Conservation (phyloP, 2,888 invertebrate genomes). For the Drosophila rubida region DNA sequence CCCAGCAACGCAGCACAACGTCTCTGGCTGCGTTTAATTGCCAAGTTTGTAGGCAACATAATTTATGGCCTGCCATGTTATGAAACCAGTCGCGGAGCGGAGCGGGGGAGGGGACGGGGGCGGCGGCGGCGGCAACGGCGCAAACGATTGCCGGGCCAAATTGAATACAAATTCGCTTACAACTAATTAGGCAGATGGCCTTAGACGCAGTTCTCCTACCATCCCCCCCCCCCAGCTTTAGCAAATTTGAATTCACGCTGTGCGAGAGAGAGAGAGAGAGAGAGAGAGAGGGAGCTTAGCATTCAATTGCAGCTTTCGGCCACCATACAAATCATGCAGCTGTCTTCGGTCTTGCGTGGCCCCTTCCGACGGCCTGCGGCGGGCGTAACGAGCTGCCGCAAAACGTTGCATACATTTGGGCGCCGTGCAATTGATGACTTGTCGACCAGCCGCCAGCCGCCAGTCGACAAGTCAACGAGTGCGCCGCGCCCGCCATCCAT, state of each 20-base stretch:
- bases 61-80: constrained; percentile 71
- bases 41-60: constrained; percentile 76
- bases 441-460: constrained; percentile 2
- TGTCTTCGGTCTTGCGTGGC: background rate
- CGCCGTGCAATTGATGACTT: constrained; percentile 42
- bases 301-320: constrained; percentile 12
- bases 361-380: constrained; percentile 9
- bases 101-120: background rate
- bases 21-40: constrained; percentile 59
- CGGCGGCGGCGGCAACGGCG: too few species aligned
- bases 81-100: constrained; percentile 26
- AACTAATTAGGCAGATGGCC: constrained; percentile 68
- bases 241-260: constrained; percentile 28
- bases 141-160: too few species aligned
- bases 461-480: constrained; percentile 19
- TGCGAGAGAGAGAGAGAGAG: too few species aligned
- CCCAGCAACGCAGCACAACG: constrained; percentile 8
- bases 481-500: constrained; percentile 17
- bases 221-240: background rate
- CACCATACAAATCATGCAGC: constrained; percentile 19
- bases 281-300: too few species aligned
- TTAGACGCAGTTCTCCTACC: background rate
- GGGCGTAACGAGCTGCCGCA: constrained; percentile 45
- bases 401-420: constrained; percentile 55
- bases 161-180: constrained; percentile 76